These are phyloP conservation scores for Dendropsophus ebraccatus DNA, from an alignment of 2,113 vertebrate genomes.

Conservation along the genomic window DNA sequence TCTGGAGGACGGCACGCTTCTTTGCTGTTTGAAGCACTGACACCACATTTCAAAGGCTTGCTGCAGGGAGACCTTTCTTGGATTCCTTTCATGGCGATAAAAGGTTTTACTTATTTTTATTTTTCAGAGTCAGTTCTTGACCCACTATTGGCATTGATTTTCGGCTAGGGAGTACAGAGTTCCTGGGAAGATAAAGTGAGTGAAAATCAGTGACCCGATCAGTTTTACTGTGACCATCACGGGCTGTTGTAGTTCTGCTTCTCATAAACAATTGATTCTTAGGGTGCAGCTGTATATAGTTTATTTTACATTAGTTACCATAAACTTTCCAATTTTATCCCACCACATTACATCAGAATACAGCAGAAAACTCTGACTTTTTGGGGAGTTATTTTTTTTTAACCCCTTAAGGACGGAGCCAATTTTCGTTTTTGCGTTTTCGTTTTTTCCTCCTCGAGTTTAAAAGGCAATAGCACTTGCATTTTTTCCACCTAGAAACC, in stretches of 20 bases:
- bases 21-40: neutral
- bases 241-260: neutral
- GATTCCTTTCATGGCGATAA: constrained; percentile 10
- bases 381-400: neutral
- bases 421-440: too few species aligned
- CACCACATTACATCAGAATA: neutral
- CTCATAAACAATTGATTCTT: neutral
- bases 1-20: neutral
- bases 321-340: neutral
- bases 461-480: too few species aligned
- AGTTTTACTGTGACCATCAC: neutral
- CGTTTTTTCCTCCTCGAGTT: too few species aligned
- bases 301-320: neutral
- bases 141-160: neutral
- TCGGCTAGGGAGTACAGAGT: neutral
- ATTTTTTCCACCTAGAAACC: too few species aligned
- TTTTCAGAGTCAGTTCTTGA: constrained; percentile 4
- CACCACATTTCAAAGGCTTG: constrained; percentile 17
- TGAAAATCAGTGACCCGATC: neutral
- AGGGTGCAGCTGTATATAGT: neutral
- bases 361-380: neutral
- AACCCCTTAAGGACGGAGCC: too few species aligned
- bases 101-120: constrained; percentile 21
- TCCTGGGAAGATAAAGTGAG: neutral
- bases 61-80: constrained; percentile 22